Evolutionary conservation across 2,113 vertebrate genomes (phyloP).

Genomic region (Etheostoma cragini): DNA sequence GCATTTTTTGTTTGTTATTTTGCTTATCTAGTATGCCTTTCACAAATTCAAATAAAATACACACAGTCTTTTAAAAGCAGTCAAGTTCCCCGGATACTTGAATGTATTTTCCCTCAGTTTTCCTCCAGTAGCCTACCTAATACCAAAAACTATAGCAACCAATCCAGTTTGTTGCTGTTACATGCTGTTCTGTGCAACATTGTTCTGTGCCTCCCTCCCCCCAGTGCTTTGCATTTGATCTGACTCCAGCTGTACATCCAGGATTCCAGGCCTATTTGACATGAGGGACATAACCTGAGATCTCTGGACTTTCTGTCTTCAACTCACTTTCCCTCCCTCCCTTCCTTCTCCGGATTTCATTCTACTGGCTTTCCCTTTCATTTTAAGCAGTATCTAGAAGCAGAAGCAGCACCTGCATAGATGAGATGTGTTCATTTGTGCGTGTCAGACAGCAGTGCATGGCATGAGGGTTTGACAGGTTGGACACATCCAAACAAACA

Average conservation of each 20-base stretch:
- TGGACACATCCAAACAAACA: slow-evolving; percentile 72
- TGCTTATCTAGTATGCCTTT: slow-evolving; percentile 6
- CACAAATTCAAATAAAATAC: neutral
- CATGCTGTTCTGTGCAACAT: neutral
- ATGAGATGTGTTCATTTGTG: slow-evolving; percentile 80
- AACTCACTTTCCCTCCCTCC: neutral
- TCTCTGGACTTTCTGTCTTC: slow-evolving; percentile 39
- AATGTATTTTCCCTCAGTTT: slow-evolving; percentile 21
- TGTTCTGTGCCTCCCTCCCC: neutral
- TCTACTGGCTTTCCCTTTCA: slow-evolving; percentile 47
- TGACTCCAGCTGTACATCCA: slow-evolving; percentile 10
- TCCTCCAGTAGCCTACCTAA: neutral
- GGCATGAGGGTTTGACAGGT: slow-evolving; percentile 73
- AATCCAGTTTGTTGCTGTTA: neutral
- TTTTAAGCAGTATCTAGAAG: slow-evolving; percentile 54
- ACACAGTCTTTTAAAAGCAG: neutral
- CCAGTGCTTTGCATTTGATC: slow-evolving; percentile 33
- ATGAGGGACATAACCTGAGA: slow-evolving; percentile 44
- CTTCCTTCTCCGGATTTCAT: slow-evolving; percentile 23
- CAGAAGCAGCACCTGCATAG: slow-evolving; percentile 48
- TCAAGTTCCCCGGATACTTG: neutral
- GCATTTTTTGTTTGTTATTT: neutral
- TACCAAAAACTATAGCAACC: slow-evolving; percentile 35
- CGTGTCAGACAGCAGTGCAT: slow-evolving; percentile 71
- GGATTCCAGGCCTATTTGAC: slow-evolving; percentile 9